A percentile compares a stretch with the other conserved stretches of the same genome.
Evolutionary conservation across 2,888 invertebrate genomes (phyloP).

Genomic region (Neria commutata): DNA sequence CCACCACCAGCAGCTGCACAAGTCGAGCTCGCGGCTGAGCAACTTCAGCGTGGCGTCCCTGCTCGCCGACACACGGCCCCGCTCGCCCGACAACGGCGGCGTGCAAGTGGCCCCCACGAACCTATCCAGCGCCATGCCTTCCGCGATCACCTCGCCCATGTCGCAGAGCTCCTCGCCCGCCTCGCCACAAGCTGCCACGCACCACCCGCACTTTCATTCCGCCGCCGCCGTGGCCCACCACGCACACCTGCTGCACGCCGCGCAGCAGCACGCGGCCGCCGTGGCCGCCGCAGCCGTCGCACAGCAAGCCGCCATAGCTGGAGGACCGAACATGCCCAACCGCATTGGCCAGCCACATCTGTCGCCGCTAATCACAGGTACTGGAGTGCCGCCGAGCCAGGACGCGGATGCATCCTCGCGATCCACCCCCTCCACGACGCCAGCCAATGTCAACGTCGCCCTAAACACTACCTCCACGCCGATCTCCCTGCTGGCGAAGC

Average conservation of each 20-base stretch:
- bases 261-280: conserved; percentile 44
- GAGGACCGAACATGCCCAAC: conserved; percentile 57
- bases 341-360: conserved; percentile 31
- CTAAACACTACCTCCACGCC: conserved; percentile 54
- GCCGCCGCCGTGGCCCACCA: conserved; percentile 55
- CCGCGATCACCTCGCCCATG: conserved; percentile 52
- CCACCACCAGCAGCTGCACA: conserved; percentile 60
- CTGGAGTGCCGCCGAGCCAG: not conserved
- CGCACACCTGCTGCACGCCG: conserved; percentile 54
- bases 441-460: conserved; percentile 25
- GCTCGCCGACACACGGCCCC: conserved; percentile 76
- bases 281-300: conserved; percentile 40
- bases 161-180: conserved; percentile 51
- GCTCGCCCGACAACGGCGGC: conserved; percentile 52
- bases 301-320: conserved; percentile 30
- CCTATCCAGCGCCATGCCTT: conserved; percentile 52
- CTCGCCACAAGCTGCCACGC: conserved; percentile 31
- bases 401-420: conserved; percentile 39
- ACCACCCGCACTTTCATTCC: conserved; percentile 35
- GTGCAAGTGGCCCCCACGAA: conserved; percentile 54
- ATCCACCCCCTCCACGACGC: conserved; percentile 47
- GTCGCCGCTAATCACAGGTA: conserved; percentile 18
- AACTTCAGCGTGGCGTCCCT: conserved; percentile 87
- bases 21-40: conserved; percentile 71
- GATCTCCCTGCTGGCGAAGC: conserved; percentile 46